Percentiles rank a stretch among this genome's conserved stretches.
phyloP scores from a whole-genome alignment of 2,888 invertebrate species.

The Onchidella celtica region DNA sequence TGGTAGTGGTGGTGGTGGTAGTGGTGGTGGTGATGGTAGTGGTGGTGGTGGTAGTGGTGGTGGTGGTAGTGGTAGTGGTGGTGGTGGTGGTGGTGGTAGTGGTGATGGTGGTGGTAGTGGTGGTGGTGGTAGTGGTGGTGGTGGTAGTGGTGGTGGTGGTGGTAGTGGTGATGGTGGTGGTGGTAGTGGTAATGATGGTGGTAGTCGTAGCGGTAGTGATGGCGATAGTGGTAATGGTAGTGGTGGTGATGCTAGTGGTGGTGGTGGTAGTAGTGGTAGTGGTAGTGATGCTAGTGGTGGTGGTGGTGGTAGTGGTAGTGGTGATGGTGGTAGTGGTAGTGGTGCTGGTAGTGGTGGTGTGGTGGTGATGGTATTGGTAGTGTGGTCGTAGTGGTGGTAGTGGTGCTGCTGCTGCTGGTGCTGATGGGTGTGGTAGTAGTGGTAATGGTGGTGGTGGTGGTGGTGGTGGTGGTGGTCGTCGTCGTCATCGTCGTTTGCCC shows the following conservation, averaged over 20 bases:
- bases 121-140: conserved; percentile 1
- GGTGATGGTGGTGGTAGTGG: background rate
- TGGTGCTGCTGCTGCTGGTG: conserved; percentile 1
- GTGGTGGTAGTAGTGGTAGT: too few relatives aligned
- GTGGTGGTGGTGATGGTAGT: background rate
- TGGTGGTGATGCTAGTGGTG: too few relatives aligned
- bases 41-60: background rate
- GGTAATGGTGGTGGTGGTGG: background rate
- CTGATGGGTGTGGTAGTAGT: background rate
- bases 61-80: background rate
- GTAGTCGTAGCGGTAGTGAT: too few relatives aligned
- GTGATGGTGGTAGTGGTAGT: background rate
- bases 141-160: conserved; percentile 8
- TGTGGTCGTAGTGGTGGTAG: background rate
- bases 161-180: conserved; percentile 9
- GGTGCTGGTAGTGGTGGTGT: background rate
- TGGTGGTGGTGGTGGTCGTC: conserved; percentile 5
- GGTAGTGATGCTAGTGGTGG: background rate
- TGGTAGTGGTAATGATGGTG: too few relatives aligned
- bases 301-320: conserved; percentile 2
- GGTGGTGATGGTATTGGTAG: too few relatives aligned
- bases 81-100: background rate
- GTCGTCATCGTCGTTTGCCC: too few relatives aligned
- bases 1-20: background rate
- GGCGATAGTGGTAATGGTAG: background rate